Base-by-base conservation (phyloP, 23 tunicate genomes). In the Diplosoma virens region DNA sequence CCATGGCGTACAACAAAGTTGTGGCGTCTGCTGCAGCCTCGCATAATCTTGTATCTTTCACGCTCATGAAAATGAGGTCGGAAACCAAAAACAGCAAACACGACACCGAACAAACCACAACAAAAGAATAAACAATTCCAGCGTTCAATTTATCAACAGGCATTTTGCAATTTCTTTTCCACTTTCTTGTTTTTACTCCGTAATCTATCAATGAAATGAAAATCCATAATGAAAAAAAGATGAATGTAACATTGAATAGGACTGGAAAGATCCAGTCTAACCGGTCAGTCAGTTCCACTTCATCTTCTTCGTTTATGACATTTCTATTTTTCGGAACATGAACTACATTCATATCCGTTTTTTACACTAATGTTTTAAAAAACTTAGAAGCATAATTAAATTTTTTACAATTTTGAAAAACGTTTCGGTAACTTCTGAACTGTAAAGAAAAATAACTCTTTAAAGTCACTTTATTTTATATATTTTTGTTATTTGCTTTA, bases 1-100 rank as follows among this genome's bases (percentile, higher is more conserved):
- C 84, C 25, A 78, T 14, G 23, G 41, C 58, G 45, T 85, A 85
- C n/a, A 46, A 24, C 2, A 54, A 52, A 50, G 50, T 68, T 7
- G 75, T 41, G 14, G 83, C 30, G 33, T 85, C 91, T 75, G 64
- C 67, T 20, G 79, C 70, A 9, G 67, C 58, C 69, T 85, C 91
- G 45, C 91, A 85, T 37, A 46, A 58, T 16, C 22, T 11, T 18
- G 30, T 26, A 2, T 47, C 37, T 24, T 66, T 50, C 11, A 70
- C 73, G 71, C 58, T 67, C 60, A 85, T 81, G 37, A 47, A 23
- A 1, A 78, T 47, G 18, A 47, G 78, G 59, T 46, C 47, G 5
- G 52, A n/a, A 0, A 85, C 17, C 24, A 25, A 79, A 1, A 84
- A 58, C 20, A 83, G 34, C 2, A 85, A 24, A 3, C 72, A 33